Percentiles rank a stretch among this genome's conserved stretches.
phyloP scores from a whole-genome alignment of 1,140 invertebrate genomes.

The Pseudoatta argentina region DNA sequence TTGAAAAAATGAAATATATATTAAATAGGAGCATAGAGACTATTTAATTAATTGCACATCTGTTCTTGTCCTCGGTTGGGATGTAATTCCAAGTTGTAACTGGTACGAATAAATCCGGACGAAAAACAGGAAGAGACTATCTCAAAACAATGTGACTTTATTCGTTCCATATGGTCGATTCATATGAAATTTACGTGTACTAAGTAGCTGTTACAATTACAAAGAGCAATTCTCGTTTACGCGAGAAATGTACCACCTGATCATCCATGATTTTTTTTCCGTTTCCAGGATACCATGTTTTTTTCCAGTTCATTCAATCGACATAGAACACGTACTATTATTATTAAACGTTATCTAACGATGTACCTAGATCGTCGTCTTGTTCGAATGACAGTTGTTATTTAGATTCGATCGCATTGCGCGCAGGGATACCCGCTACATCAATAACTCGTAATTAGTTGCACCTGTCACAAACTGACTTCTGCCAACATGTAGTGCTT shows the following conservation, averaged over 20 bases:
- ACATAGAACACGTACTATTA: conserved; percentile 63
- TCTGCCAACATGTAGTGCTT: background rate
- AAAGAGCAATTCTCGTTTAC: conserved; percentile 63
- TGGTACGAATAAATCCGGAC: background rate
- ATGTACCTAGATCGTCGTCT: conserved; percentile 58
- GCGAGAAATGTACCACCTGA: conserved; percentile 39
- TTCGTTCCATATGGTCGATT: conserved; percentile 73
- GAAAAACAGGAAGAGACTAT: background rate
- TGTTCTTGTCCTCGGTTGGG: background rate
- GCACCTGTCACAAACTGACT: conserved; percentile 9
- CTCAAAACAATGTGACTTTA: conserved; percentile 74
- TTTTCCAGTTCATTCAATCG: conserved; percentile 44
- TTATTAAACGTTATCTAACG: conserved; percentile 61
- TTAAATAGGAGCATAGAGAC: background rate
- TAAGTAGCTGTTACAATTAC: conserved; percentile 74
- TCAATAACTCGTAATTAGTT: conserved; percentile 45
- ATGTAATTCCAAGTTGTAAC: too few relatives aligned
- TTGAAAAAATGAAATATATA: background rate
- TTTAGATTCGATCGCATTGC: conserved; percentile 74
- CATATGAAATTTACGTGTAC: conserved; percentile 76
- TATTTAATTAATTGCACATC: background rate
- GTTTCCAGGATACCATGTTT: conserved; percentile 33
- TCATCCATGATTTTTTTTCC: conserved; percentile 21
- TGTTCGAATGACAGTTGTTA: conserved; percentile 29
- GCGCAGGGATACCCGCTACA: conserved; percentile 53